Evolutionary conservation across 2,113 vertebrate species (phyloP).

Genomic region (Symphodus melops): DNA sequence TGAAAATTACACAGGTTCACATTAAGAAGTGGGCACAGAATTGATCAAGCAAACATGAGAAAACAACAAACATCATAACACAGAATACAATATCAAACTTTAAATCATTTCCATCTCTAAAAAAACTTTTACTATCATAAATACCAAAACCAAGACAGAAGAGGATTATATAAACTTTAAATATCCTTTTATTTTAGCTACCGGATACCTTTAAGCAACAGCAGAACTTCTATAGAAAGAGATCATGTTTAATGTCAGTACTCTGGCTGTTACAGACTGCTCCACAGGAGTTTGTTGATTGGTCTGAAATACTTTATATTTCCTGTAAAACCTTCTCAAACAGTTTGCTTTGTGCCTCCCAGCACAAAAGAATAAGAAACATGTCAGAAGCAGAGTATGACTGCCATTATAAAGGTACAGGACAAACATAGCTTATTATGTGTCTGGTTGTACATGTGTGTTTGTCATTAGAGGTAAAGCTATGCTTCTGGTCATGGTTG

Average conservation of each 20-base stretch:
- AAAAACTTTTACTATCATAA: background rate
- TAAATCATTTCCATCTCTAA: background rate
- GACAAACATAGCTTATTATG: background rate
- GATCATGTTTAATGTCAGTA: constrained; percentile 21
- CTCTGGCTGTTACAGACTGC: constrained; percentile 28
- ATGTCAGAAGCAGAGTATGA: background rate
- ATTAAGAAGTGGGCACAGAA: background rate
- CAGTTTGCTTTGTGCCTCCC: background rate
- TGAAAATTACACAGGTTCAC: background rate
- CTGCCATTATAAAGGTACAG: background rate
- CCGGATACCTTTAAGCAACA: background rate
- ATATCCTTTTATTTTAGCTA: background rate
- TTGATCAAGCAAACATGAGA: background rate
- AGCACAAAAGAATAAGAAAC: background rate
- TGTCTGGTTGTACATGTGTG: constrained; percentile 11
- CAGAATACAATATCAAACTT: background rate
- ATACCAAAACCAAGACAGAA: background rate
- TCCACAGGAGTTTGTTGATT: constrained; percentile 27
- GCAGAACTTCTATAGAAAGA: background rate
- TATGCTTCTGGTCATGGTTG: constrained; percentile 6
- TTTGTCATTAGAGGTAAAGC: constrained; percentile 13
- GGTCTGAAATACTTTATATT: constrained; percentile 57
- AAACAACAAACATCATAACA: constrained; percentile 7
- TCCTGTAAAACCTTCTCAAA: constrained; percentile 37
- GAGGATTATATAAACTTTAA: background rate